A percentile compares a stretch with the other conserved stretches of the same genome.
These are phyloP conservation scores for Upupa epops DNA, from an alignment of 2,113 vertebrate species.

Conservation along the genomic window DNA sequence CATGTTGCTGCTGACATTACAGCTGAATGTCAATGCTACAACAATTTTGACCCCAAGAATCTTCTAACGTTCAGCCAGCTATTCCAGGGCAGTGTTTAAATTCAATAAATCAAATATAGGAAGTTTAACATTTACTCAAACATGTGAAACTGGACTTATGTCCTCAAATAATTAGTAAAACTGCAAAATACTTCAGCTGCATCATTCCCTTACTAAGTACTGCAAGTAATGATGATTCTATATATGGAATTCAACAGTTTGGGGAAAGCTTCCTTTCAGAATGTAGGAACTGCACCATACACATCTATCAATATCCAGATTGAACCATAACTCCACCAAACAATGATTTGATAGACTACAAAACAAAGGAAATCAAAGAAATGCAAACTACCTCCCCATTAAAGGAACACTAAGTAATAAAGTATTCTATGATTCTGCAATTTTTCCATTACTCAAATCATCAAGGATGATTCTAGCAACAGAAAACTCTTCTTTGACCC, in stretches of 20 bases:
- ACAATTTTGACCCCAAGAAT: background rate
- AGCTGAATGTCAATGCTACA: background rate
- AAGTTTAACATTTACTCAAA: background rate
- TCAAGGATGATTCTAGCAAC: background rate
- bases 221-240: background rate
- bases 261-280: background rate
- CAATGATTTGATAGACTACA: background rate
- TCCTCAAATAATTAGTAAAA: background rate
- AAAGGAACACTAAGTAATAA: background rate
- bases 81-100: background rate
- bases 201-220: background rate
- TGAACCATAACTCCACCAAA: rapidly evolving
- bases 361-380: background rate
- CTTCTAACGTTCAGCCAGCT: background rate
- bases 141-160: background rate
- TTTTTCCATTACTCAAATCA: background rate
- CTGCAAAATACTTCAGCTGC: background rate
- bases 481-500: background rate
- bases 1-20: background rate
- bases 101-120: background rate
- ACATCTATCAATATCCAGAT: background rate
- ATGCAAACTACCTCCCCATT: background rate
- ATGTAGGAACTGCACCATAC: background rate
- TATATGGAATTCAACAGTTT: background rate
- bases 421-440: background rate